Base-by-base conservation (phyloP, 2,113 vertebrate species). In the Anas platyrhynchos region DNA sequence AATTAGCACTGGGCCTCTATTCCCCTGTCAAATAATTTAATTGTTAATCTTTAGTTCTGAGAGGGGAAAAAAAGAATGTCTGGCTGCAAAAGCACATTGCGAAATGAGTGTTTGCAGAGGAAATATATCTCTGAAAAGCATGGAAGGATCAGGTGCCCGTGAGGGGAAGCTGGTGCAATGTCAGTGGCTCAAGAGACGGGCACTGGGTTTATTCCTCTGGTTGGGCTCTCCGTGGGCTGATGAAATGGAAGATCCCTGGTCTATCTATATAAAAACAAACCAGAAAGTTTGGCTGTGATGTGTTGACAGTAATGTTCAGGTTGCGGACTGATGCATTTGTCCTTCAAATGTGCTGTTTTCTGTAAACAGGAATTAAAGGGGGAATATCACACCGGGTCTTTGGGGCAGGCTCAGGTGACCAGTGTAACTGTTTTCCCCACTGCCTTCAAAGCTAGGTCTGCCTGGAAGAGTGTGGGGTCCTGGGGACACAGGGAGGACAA, bases 21-120 rank as follows among this genome's bases (percentile, higher is more conserved):
- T 92, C 77, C 74, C 81, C 32, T 84, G 84, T 95, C 86, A 93
- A 95, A 92, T 89, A 85, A 84, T 73, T 73, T 92, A 92, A 93
- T 91, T 85, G 91, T 92, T 96, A 95, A 92, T 94, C 86, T 93
- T 96, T 91, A 95, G 87, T 92, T 93, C 83, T 73, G 92, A 93
- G 58, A 46, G 26, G 83, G 36, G 59, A 23, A 16, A 23, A 48
- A 79, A 69, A 32, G 7, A 86, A 89, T 4, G 58, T 34, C 62
- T 96, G 88, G 62, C 86, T 86, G 83, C 77, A 84, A 61, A 80
- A 93, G 43, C 43, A 83, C 20, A 58, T 58, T 93, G 73, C 77
- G 76, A 92, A 96, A 54, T 44, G 84, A 87, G 54, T 6, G 12
- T 79, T 78, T 78, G 69, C 32, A 62, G 83, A 66, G 38, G 52